Base-by-base conservation (phyloP, 2,888 invertebrate genomes). In the Drosophila kuntzei region DNA sequence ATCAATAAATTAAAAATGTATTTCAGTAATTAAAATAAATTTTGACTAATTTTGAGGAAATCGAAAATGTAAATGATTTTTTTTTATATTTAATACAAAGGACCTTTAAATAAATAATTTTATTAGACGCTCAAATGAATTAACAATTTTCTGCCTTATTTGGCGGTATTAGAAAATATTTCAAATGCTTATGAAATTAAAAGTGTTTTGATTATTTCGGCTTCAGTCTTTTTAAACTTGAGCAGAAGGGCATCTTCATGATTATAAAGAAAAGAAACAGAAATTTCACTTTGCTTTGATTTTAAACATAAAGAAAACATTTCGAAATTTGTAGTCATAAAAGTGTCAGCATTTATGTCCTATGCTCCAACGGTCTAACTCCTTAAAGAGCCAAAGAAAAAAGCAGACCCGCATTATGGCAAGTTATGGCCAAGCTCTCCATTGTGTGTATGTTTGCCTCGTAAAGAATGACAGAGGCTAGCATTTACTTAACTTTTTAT, bases 291-390 rank as follows among this genome's bases (percentile, higher is more conserved):
- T 46, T 47, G 18, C 20, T 34, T 36, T 11, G 34, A 7, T 36
- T 61, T 74, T 67, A 61, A 69, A 67, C 62, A 63, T 60, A 71
- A 71, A 71, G 70, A 67, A 67, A 69, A 58, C 59, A 51, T 61
- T 80, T 71, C 37, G 47, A 71, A 80, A 69, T 72, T 78, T 64
- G 63, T 64, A 66, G 63, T 76, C 69, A 61, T 71, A 78, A 76
- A 76, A 84, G 70, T 66, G 65, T 66, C 65, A 71, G 67, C 43
- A 16, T 77, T 69, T 62, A 79, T 72, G 53, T 50, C 54, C 46
- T 14, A 49, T 58, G 59, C 72, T 51, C 37, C 34, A 41, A 32
- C 44, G 32, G n/a, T 22, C 25, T 37, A 50, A 50, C 44, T 51
- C 20, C 14, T 27, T 18, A 47, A 58, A 46, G 7, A 25, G 11